Base-by-base conservation (phyloP, 2,888 invertebrate genomes). In the Bibio marci region DNA sequence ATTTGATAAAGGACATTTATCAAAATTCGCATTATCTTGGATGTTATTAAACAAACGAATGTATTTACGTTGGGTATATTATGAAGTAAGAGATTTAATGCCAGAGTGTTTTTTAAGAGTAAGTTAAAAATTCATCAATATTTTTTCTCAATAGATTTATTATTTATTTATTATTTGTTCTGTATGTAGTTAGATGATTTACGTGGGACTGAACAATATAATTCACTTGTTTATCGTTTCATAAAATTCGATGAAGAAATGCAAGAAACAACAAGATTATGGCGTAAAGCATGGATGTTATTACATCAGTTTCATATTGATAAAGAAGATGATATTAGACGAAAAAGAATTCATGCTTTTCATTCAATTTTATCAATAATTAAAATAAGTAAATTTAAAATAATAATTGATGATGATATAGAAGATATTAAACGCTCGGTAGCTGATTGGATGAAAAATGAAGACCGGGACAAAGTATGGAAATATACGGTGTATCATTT, bases 21-120 rank as follows among this genome's bases (percentile, higher is more conserved):
- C 67, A 43, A 69, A 69, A 49, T 76, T 76, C 49, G 69, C 70
- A 47, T 63, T 79, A 32, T 73, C 73, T 2, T 79, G 79, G 79
- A 70, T 70, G 49, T 60, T 72, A 48, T 64, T 77, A 44, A 76
- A 76, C 55, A 74, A 76, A 52, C 70, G 73, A 46, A 63, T 79
- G 48, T 78, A 76, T 59, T 74, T 76, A 43, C 57, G 59, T 42
- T 59, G 58, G 49, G 58, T 62, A 42, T 59, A 63, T 48, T 51
- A 64, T 35, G 70, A 71, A 34, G 60, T 72, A 41, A 67, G 69
- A 47, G 67, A 65, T 47, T 66, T 64, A 46, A 63, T 72, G 49
- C 66, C 70, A 40, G 60, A 63, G 28, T 66, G 70, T 47, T 65
- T 71, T 43, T 59, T 66, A 41, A 66, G 68, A 47, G 63, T 70